phyloP scores from a whole-genome alignment of 2,113 vertebrate genomes.

The Eulacestoma nigropectus region DNA sequence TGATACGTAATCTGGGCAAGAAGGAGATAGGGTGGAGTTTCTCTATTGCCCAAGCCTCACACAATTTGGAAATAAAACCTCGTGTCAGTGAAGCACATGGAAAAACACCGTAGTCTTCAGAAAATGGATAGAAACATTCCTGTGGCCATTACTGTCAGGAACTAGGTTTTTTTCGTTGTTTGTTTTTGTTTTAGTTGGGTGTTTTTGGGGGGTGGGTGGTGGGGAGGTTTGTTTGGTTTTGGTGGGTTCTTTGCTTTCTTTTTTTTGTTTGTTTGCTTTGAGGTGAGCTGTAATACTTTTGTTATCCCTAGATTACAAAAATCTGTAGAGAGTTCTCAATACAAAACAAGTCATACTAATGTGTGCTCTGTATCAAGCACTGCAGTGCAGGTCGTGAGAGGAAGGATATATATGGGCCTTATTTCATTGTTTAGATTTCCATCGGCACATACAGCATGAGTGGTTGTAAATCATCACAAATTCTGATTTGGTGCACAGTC shows the following conservation, averaged over 20 bases:
- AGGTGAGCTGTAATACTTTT: not conserved
- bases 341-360: not conserved
- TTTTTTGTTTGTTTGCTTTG: not conserved
- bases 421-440: conserved; percentile 44
- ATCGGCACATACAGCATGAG: conserved; percentile 20
- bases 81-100: not conserved
- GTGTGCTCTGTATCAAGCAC: not conserved
- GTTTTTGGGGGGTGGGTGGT: not conserved
- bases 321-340: not conserved
- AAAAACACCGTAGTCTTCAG: not conserved
- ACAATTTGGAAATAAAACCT: not conserved
- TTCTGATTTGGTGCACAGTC: conserved; percentile 12
- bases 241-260: not conserved
- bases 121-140: not conserved
- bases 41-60: not conserved
- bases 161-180: not conserved
- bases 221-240: not conserved
- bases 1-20: not conserved
- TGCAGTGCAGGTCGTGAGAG: not conserved
- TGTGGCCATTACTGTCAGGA: not conserved
- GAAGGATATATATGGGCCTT: not conserved
- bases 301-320: not conserved
- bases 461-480: conserved; percentile 46
- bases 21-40: not conserved
- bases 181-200: not conserved